Conservation (phyloP, 2,113 vertebrate species). For the Rhinichthys klamathensis region DNA sequence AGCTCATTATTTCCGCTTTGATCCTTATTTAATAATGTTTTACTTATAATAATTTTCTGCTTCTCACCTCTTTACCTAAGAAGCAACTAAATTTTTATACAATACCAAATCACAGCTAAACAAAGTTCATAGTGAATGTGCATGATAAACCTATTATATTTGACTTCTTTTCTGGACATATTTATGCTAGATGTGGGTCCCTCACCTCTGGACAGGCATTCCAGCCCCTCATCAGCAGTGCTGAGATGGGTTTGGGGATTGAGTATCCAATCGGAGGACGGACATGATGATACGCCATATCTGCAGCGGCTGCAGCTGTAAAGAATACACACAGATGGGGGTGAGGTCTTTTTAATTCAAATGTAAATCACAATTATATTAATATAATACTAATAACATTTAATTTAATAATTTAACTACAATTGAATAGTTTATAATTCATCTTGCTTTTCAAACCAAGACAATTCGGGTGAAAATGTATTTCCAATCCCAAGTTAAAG, state of each 20-base stretch:
- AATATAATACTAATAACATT: background rate
- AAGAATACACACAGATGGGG: constrained; percentile 4
- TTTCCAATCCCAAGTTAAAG: too few relatives aligned
- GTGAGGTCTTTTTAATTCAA: background rate
- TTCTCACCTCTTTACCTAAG: background rate
- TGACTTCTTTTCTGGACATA: background rate
- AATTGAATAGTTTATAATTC: background rate
- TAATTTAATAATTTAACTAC: background rate
- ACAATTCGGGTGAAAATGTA: too few relatives aligned
- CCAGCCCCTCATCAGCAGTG: constrained; percentile 90
- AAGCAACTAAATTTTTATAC: background rate
- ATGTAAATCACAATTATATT: background rate
- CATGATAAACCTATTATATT: background rate
- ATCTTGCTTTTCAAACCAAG: too few relatives aligned
- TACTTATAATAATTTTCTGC: background rate
- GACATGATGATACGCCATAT: constrained; percentile 95
- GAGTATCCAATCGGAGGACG: constrained; percentile 91
- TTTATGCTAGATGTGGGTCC: background rate
- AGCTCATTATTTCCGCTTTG: background rate
- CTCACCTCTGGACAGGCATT: constrained; percentile 91
- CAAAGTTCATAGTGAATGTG: background rate
- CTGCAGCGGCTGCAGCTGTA: constrained; percentile 87
- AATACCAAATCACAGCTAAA: too few relatives aligned
- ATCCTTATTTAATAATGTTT: background rate
- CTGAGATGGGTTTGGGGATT: constrained; percentile 90